These are phyloP conservation scores for Capreolus pygargus DNA, from an alignment of 2,113 vertebrate genomes.

Conservation along the genomic window DNA sequence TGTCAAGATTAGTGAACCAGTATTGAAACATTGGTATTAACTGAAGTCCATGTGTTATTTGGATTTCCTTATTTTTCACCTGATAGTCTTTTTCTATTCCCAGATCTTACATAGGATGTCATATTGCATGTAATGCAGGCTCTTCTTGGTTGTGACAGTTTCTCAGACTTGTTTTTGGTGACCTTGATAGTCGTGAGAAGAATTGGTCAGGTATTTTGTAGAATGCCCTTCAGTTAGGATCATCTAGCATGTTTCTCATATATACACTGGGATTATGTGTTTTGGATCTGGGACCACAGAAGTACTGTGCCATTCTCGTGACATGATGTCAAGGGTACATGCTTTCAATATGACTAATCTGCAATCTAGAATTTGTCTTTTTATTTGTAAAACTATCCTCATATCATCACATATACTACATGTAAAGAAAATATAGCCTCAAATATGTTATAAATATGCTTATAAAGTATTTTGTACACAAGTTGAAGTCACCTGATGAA, in stretches of 20 bases:
- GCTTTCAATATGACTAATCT: neutral
- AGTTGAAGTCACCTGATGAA: neutral
- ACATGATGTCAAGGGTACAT: neutral
- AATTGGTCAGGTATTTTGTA: neutral
- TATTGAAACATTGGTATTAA: neutral
- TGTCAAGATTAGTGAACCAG: neutral
- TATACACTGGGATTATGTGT: neutral
- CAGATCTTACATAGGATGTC: neutral
- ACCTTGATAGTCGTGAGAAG: neutral
- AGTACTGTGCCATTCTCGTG: neutral
- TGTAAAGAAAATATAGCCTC: neutral
- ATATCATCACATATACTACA: neutral
- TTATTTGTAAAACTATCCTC: neutral
- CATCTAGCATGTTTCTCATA: neutral
- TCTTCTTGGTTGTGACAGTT: neutral
- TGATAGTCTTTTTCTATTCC: neutral
- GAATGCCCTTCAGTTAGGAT: neutral
- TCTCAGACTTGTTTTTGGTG: neutral
- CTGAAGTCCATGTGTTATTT: neutral
- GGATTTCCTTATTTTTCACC: neutral
- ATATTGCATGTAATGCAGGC: neutral
- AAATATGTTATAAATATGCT: neutral
- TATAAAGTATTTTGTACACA: neutral
- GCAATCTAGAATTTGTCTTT: neutral
- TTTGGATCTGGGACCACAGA: neutral